phyloP scores from a whole-genome alignment of 2,888 invertebrate species.

The Lottia scabra region DNA sequence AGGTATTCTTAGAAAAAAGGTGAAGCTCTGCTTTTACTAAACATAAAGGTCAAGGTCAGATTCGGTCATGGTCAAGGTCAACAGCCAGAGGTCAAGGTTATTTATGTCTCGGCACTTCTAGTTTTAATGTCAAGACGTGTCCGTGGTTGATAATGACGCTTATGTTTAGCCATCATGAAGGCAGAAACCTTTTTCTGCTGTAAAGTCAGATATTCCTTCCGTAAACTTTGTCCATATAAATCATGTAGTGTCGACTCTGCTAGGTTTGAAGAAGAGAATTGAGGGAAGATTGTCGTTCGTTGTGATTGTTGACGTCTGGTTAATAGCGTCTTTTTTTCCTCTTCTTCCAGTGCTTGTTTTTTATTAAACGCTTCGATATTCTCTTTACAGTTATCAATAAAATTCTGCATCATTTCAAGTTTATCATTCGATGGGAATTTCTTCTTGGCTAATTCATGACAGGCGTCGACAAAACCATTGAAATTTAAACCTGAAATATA shows the following conservation, averaged over 20 bases:
- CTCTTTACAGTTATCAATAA: constrained; percentile 54
- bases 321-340: not conserved
- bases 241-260: not conserved
- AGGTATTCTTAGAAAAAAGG: no score
- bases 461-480: constrained; percentile 64
- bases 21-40: no score
- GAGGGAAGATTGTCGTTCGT: not conserved
- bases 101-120: not conserved
- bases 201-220: not conserved
- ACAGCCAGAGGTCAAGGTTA: no score
- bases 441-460: constrained; percentile 56
- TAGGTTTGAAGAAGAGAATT: not conserved
- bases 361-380: constrained; percentile 36
- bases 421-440: constrained; percentile 45
- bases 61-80: no score
- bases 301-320: not conserved
- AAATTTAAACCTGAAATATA: constrained; percentile 56
- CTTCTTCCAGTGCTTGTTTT: constrained; percentile 6
- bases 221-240: not conserved
- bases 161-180: not conserved
- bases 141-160: not conserved
- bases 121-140: not conserved
- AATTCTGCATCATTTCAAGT: constrained; percentile 50
- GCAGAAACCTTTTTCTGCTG: not conserved
- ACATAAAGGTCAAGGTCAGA: no score